Conservation (phyloP, 35 echinoderm and acorn worm genomes). For the Apostichopus japonicus region DNA sequence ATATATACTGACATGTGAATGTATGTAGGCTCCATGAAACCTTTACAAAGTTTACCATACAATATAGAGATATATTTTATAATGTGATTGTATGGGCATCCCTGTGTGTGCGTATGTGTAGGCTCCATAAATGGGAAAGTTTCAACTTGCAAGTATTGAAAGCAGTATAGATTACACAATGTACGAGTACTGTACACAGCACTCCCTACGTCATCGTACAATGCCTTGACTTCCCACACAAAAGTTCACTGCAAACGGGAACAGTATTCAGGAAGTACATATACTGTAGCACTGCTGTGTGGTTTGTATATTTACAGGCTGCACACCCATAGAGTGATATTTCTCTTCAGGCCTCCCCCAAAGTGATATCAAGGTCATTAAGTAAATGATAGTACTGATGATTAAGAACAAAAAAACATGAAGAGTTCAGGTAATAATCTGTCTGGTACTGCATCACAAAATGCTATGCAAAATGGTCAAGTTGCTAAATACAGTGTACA, state of each 20-base stretch:
- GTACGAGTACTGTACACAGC: background rate
- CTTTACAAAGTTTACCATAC: background rate
- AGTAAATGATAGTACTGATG: background rate
- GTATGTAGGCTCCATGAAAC: background rate
- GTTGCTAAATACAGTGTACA: too few species aligned
- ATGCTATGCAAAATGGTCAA: too few species aligned
- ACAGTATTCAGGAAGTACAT: background rate
- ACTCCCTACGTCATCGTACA: background rate
- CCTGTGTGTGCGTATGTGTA: background rate
- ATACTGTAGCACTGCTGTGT: background rate
- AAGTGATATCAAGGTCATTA: background rate
- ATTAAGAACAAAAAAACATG: background rate
- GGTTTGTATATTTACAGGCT: background rate
- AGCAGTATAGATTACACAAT: background rate
- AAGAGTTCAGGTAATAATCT: background rate
- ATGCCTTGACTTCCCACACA: background rate
- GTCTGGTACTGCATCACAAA: too few species aligned
- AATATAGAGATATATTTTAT: background rate
- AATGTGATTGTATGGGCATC: too few species aligned
- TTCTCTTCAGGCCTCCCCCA: background rate
- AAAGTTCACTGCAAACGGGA: background rate
- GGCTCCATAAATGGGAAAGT: background rate
- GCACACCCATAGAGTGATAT: too few species aligned
- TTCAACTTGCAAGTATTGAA: background rate
- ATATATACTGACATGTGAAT: background rate